Conservation (phyloP, 2,797 vertebrate species). For the Oryzias sinensis region DNA sequence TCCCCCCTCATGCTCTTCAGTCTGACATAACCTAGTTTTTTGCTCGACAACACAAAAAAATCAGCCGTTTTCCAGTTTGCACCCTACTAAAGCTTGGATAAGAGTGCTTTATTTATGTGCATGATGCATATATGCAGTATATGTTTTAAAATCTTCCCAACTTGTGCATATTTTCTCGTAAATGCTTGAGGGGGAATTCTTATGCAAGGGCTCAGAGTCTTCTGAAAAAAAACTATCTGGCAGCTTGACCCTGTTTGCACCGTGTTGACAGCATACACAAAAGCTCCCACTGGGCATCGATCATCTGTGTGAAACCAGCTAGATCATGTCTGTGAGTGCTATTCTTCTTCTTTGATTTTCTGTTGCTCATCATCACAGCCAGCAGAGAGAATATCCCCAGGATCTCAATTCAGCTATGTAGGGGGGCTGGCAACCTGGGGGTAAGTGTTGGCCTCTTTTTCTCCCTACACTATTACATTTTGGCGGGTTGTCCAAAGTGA, state of each 20-base stretch:
- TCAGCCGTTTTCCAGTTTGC: no score
- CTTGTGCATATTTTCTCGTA: no score
- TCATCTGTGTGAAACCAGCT: constrained; percentile 21
- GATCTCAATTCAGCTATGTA: constrained; percentile 13
- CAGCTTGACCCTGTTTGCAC: neutral
- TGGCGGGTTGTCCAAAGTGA: constrained; percentile 11
- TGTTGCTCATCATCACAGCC: constrained; percentile 42
- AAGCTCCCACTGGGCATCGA: constrained; percentile 7
- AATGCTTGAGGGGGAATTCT: neutral
- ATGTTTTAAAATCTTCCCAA: no score
- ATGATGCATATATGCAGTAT: no score
- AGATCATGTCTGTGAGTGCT: constrained; percentile 2
- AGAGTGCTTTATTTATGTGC: no score
- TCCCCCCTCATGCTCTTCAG: no score
- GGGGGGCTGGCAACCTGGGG: constrained; percentile 36
- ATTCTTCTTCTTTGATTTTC: constrained; percentile 31
- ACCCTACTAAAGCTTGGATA: no score
- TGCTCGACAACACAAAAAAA: no score
- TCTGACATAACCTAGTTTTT: no score
- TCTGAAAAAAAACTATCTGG: neutral
- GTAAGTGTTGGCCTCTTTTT: constrained; percentile 11
- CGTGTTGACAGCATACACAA: constrained; percentile 12
- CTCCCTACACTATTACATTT: constrained; percentile 38
- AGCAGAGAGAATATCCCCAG: constrained; percentile 15
- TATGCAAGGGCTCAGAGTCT: neutral